These are phyloP conservation scores for Bombylius discolor DNA, from an alignment of 2,888 invertebrate species.

Conservation along the genomic window DNA sequence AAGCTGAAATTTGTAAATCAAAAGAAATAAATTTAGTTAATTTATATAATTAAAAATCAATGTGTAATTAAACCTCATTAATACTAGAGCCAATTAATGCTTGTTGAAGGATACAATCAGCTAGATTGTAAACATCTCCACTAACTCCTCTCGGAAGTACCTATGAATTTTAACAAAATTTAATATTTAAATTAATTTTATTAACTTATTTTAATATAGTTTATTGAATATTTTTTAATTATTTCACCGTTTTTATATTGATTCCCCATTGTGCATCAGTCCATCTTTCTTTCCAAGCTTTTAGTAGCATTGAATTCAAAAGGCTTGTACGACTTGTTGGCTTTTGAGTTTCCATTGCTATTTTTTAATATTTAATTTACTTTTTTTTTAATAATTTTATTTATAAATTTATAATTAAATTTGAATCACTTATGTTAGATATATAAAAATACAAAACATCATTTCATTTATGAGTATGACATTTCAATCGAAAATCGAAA, in stretches of 20 bases:
- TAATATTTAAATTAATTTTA: neutral
- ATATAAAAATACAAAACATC: too few relatives aligned
- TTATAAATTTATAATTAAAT: neutral
- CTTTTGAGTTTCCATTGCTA: conserved; percentile 58
- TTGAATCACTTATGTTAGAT: too few relatives aligned
- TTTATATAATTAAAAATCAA: neutral
- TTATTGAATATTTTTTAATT: neutral
- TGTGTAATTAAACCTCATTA: conserved; percentile 40
- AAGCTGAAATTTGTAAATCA: conserved; percentile 40
- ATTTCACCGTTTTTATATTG: conserved; percentile 72
- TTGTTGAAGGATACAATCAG: conserved; percentile 87
- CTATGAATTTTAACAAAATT: conserved; percentile 29
- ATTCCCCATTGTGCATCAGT: conserved; percentile 92
- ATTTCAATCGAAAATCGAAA: too few relatives aligned
- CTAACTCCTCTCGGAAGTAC: conserved; percentile 76
- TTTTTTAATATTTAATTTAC: conserved; percentile 27
- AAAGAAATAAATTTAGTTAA: neutral
- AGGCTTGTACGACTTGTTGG: conserved; percentile 73
- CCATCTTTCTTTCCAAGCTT: conserved; percentile 92
- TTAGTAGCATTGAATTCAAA: conserved; percentile 43
- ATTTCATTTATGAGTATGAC: too few relatives aligned
- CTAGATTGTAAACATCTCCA: conserved; percentile 84
- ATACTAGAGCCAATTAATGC: conserved; percentile 88
- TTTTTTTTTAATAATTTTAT: neutral
- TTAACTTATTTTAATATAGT: neutral